Evolutionary conservation across 2,888 invertebrate species (phyloP), one percentile per base, ranked within the genome.

Genomic region (Thymelicus sylvestris): DNA sequence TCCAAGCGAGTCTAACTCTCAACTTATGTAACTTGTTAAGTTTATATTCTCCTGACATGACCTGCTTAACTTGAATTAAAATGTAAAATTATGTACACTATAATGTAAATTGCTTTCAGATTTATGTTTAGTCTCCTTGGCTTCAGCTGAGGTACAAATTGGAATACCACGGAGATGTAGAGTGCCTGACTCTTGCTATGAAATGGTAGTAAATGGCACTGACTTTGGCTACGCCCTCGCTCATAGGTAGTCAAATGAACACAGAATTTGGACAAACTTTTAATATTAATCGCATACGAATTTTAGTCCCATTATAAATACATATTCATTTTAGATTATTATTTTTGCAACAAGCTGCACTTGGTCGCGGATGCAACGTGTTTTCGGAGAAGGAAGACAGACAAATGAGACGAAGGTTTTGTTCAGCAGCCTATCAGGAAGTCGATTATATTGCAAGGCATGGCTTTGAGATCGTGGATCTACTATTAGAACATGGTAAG

Each of bases 401-500:
- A 44, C 63, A 61, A 41, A 48, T 82, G 15, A 72, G 74, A 3
- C 69, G 78, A 6, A 73, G 69, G 2, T 77, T 80, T 19, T 88
- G 86, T 60, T 61, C 73, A 1, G 77, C 63, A 2, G 76, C 79
- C 2, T 84, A 77, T 66, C 74, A 75, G 8, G 88, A 89, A 74
- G 80, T 80, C 0, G 74, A 81, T 47, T 86, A 79, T 72, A 86
- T 87, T 6, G 80, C 79, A 2, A 13, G 12, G 0, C 76, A 83
- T 61, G 72, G 75, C 2, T 87, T 78, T 66, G 50, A 55, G 19
- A 10, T 76, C 6, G 72, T 78, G 0, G 88, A 89, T 73, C 77
- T 90, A 24, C 71, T 90, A 52, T 68, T 86, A 72, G 88, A 89
- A 79, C 80, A 85, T 31, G 84, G 90, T 89, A 80, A 82, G 84